A percentile compares a stretch with the other conserved stretches of the same genome.
Conservation (phyloP, 2,113 vertebrate species). For the Microtus montanus region DNA sequence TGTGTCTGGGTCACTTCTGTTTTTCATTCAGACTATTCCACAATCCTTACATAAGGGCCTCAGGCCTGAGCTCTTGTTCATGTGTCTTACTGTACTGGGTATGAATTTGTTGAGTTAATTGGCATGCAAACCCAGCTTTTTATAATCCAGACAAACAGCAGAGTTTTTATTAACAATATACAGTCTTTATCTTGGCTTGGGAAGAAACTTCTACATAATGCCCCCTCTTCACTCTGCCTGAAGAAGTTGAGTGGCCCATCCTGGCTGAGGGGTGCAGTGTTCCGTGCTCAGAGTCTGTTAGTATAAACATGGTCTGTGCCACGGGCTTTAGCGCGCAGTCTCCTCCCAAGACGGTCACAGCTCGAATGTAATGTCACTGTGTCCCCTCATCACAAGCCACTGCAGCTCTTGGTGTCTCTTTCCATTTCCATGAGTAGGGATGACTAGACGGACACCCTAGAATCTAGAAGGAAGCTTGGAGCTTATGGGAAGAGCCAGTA, state of each 20-base stretch:
- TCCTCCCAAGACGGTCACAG: neutral
- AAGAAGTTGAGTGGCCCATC: neutral
- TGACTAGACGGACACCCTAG: neutral
- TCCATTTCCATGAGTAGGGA: neutral
- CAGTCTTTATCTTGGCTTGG: neutral
- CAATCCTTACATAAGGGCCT: neutral
- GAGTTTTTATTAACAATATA: neutral
- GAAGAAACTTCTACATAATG: neutral
- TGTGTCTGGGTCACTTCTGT: constrained; percentile 18
- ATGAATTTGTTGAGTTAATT: constrained; percentile 1
- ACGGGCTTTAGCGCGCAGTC: neutral
- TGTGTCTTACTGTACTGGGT: neutral
- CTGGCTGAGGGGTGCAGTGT: neutral
- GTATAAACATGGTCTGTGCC: neutral
- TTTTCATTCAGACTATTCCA: constrained; percentile 30
- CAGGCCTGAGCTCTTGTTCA: neutral
- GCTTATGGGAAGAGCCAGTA: neutral
- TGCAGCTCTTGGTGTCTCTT: neutral
- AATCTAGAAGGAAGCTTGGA: neutral
- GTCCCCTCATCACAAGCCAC: neutral
- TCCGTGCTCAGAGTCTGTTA: neutral
- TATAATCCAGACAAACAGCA: neutral
- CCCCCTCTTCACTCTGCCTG: neutral
- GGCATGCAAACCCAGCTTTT: neutral
- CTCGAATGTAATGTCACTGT: too few relatives aligned